Percentiles rank a stretch among this genome's conserved stretches.
Evolutionary conservation across 2,888 invertebrate genomes (phyloP).

Genomic region (Tricholauxania praeusta): DNA sequence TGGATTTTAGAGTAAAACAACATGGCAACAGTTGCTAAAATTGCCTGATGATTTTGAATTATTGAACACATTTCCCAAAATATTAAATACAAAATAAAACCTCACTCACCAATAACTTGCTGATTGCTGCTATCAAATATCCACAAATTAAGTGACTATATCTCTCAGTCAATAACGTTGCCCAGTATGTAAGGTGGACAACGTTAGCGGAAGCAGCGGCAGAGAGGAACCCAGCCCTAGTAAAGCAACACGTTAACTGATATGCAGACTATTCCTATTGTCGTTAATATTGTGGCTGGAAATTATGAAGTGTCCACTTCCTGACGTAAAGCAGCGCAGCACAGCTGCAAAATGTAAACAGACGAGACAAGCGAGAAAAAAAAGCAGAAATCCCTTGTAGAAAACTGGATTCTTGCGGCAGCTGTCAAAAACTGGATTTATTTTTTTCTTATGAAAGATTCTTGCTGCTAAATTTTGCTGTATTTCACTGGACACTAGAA

Average conservation of each 20-base stretch:
- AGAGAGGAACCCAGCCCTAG: too few species aligned
- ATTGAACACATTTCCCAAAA: too few species aligned
- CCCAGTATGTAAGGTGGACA: too few species aligned
- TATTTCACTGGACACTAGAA: constrained; percentile 12
- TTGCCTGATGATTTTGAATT: neutral
- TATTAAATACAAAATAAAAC: too few species aligned
- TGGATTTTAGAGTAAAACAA: too few species aligned
- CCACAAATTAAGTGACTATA: too few species aligned
- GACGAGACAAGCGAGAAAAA: neutral
- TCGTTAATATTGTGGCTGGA: neutral
- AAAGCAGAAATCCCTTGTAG: neutral
- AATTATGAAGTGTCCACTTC: constrained; percentile 15
- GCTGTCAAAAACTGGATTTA: constrained; percentile 3
- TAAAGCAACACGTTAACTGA: too few species aligned
- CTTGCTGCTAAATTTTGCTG: neutral
- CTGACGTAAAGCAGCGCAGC: neutral
- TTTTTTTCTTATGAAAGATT: neutral
- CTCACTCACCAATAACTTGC: too few species aligned
- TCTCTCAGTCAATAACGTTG: too few species aligned
- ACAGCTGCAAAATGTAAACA: neutral
- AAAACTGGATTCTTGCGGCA: neutral
- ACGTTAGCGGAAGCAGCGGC: too few species aligned
- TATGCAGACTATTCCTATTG: too few species aligned
- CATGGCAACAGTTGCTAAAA: constrained; percentile 17
- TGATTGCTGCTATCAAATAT: too few species aligned